Evolutionary conservation across 2,888 invertebrate species (phyloP).

Genomic region (Neoscelio sp.): DNA sequence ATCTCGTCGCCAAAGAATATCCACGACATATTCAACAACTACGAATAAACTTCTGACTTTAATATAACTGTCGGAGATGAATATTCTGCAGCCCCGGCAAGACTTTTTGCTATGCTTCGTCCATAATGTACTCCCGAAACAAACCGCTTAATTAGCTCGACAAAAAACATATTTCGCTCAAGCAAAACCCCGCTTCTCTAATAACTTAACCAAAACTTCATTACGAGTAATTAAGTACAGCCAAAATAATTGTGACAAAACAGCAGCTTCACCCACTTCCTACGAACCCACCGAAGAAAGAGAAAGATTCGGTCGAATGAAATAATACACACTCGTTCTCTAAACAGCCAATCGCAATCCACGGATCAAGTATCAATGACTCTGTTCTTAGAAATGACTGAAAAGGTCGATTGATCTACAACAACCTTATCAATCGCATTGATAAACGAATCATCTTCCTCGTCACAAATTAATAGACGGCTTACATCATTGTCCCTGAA

Average conservation of each 20-base stretch:
- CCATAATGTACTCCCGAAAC: conserved; percentile 28
- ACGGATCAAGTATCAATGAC: not conserved
- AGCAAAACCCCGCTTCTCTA: conserved; percentile 23
- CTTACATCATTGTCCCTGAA: conserved; percentile 51
- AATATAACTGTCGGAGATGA: conserved; percentile 65
- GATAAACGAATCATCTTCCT: conserved; percentile 37
- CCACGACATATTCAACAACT: conserved; percentile 44
- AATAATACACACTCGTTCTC: too few species aligned
- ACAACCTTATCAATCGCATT: conserved; percentile 21
- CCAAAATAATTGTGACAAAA: conserved; percentile 29
- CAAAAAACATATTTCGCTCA: conserved; percentile 13
- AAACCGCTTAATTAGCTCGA: conserved; percentile 4
- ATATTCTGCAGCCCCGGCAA: conserved; percentile 42
- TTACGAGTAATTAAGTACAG: conserved; percentile 29
- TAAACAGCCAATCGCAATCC: too few species aligned
- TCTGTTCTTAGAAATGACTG: conserved; percentile 29
- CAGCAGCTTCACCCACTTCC: not conserved
- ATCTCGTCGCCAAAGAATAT: conserved; percentile 39
- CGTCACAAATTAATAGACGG: conserved; percentile 7
- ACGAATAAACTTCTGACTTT: conserved; percentile 35
- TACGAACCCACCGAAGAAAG: too few species aligned
- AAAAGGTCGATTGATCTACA: conserved; percentile 6
- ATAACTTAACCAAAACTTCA: conserved; percentile 50
- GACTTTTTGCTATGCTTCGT: conserved; percentile 35
- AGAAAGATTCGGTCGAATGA: too few species aligned